Conservation (phyloP, 2,888 invertebrate species). For the Zootermopsis nevadensis region DNA sequence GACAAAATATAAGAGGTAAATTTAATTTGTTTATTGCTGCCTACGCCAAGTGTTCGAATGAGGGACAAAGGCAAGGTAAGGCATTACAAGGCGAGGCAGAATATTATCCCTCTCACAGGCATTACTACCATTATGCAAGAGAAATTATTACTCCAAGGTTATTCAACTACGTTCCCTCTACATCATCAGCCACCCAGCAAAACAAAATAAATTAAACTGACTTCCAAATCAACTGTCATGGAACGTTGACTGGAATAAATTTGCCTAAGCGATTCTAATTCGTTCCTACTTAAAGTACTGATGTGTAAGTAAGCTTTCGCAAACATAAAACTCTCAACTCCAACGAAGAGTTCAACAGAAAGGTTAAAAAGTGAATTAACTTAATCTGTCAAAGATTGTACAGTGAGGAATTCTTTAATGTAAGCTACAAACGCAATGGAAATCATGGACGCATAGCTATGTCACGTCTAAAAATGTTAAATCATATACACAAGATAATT, state of each 20-base stretch:
- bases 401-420: no score
- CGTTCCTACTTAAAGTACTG: no score
- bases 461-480: no score
- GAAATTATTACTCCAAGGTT: conserved; percentile 13
- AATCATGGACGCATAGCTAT: no score
- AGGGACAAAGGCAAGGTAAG: conserved; percentile 2
- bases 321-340: no score
- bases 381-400: no score
- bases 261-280: no score
- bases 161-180: neutral
- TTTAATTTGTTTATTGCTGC: neutral
- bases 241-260: neutral
- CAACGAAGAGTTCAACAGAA: no score
- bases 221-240: neutral
- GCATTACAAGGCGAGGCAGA: conserved; percentile 5
- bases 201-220: neutral
- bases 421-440: no score
- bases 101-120: neutral
- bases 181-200: neutral
- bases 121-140: conserved; percentile 30
- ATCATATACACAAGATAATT: no score
- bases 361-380: no score
- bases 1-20: neutral
- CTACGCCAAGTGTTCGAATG: neutral
- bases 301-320: no score